Base-by-base conservation (phyloP, 2,888 invertebrate genomes). In the Carcina quercana region DNA sequence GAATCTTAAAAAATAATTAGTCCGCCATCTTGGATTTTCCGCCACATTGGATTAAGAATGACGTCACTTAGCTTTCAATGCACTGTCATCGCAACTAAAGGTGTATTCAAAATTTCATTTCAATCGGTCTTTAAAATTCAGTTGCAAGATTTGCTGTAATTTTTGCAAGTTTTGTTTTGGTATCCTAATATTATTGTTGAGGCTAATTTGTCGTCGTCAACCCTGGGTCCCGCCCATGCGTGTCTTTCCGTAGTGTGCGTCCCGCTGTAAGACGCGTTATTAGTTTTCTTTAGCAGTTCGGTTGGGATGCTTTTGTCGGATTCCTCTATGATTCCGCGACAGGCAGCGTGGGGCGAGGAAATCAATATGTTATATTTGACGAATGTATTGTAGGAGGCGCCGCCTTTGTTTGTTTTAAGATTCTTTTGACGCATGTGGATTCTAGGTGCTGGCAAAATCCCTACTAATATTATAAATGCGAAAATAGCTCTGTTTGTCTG, bases 241-340 rank as follows among this genome's bases (percentile, higher is more conserved):
- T 39, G 43, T 28, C 38, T 51, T 41, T 49, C 32, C 50, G 36
- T 56, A 47, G 50, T 43, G 52, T 51, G 59, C 61, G 67, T n/a
- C n/a, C n/a, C n/a, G n/a, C n/a, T 61, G 70, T 66, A 68, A 70
- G 76, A 73, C 76, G 71, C 55, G 79, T 82, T 83, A 83, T 83
- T 83, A 83, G 82, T 83, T 82, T 82, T 83, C 79, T 83, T 78
- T 69, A 56, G 70, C 78, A 76, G 74, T 74, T 66, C 64, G 59
- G 47, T 51, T 59, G 69, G 51, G 76, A 76, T 76, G 76, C 78
- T 80, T 78, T 82, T 82, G 82, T 82, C 80, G 64, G 80, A 82
- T 82, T 82, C n/a, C n/a, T 82, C 82, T 76, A 83, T 83, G 82
- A 83, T 82, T 80, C 80, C 70, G 80, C 82, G 78, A 75, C 69